Evolutionary conservation across 2,888 invertebrate genomes (phyloP).

Genomic region (Eupithecia inturbata): DNA sequence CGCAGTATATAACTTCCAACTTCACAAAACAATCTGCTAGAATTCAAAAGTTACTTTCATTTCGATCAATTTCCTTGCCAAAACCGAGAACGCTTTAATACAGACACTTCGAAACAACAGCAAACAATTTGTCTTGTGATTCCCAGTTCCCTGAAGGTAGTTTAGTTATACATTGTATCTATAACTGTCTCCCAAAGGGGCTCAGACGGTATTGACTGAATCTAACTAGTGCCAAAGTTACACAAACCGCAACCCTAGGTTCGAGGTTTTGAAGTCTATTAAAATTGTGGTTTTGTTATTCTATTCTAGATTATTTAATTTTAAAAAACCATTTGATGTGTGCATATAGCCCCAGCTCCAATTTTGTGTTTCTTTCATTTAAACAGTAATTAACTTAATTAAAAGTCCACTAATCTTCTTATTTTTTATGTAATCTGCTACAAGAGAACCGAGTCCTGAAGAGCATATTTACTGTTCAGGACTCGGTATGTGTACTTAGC

Average conservation of each 20-base stretch:
- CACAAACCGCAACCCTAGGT: constrained; percentile 56
- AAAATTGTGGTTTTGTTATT: neutral
- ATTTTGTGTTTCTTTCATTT: neutral
- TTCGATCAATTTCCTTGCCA: constrained; percentile 25
- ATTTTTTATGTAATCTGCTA: too few species aligned
- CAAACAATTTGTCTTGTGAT: constrained; percentile 24
- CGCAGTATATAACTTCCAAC: constrained; percentile 11
- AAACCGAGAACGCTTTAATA: constrained; percentile 19
- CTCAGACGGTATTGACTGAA: constrained; percentile 40
- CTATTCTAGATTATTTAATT: neutral
- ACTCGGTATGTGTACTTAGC: neutral
- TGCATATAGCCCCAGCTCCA: neutral
- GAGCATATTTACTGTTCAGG: too few species aligned
- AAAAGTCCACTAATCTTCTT: too few species aligned
- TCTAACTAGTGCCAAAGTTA: constrained; percentile 57
- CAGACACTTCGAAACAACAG: constrained; percentile 23
- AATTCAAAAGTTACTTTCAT: constrained; percentile 25
- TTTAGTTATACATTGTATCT: constrained; percentile 20
- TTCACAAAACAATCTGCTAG: constrained; percentile 14
- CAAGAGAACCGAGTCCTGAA: too few species aligned
- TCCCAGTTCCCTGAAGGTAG: constrained; percentile 13
- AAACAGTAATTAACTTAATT: too few species aligned
- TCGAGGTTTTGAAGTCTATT: constrained; percentile 10
- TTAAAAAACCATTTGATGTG: neutral
- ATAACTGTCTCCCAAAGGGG: constrained; percentile 20